Evolutionary conservation across 2,797 vertebrate genomes (phyloP).

Genomic region (Catamblyrhynchus diadema): DNA sequence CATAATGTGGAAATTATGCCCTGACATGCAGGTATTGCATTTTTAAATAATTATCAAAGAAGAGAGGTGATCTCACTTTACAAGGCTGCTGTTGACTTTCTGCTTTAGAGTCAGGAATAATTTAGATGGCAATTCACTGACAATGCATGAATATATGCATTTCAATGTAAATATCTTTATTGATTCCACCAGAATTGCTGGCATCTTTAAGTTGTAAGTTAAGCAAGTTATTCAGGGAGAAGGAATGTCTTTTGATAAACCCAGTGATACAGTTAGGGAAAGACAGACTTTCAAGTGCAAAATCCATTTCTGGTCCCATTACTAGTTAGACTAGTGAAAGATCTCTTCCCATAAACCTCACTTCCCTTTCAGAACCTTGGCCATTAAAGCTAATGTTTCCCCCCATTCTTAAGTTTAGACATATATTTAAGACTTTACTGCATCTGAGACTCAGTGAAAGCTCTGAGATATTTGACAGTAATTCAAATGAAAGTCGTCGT

Average conservation of each 20-base stretch:
- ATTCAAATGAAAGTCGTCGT: not conserved
- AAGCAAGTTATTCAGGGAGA: not conserved
- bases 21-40: not conserved
- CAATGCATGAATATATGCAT: not conserved
- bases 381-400: accelerated
- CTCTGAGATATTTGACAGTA: not conserved
- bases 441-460: not conserved
- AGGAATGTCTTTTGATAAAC: not conserved
- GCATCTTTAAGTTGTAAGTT: not conserved
- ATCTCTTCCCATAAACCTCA: not conserved
- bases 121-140: not conserved
- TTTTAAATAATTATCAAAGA: not conserved
- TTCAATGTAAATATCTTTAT: not conserved
- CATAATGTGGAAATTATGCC: not conserved
- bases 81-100: not conserved
- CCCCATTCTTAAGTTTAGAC: not conserved
- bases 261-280: not conserved
- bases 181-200: not conserved
- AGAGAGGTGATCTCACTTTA: not conserved
- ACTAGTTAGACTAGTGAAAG: not conserved
- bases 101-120: not conserved
- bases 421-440: not conserved
- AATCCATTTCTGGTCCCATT: not conserved
- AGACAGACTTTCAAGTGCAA: not conserved
- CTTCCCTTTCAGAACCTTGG: not conserved